Evolutionary conservation across 2,113 vertebrate genomes (phyloP), one percentile per base, ranked within the genome.

Genomic region (Cynoglossus semilaevis): DNA sequence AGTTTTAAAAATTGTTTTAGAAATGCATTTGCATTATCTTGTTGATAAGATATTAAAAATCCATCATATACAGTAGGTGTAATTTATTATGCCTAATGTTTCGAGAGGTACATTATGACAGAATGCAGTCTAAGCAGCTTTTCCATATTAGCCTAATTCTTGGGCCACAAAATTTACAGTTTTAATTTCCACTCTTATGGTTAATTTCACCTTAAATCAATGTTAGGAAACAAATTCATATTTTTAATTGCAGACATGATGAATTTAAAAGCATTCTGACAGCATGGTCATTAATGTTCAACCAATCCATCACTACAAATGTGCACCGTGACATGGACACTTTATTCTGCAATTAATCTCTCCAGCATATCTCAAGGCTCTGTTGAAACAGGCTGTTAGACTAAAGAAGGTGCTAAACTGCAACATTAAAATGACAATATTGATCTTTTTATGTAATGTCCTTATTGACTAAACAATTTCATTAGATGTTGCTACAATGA

Each of bases 401-500:
- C 85, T 57, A 85, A 84, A 84, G 84, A 87, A 49, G 14, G 76
- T 75, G 65, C 63, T 90, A 88, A 90, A 91, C 92, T 69, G 77
- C 65, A 63, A 65, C 49, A 43, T 77, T 69, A 83, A 88, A 84
- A 68, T 73, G 75, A 76, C 63, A 53, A 67, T 81, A 90, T 87
- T 76, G 80, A 85, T 81, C 54, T 70, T 59, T 69, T 78, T 42
- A 86, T 83, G 84, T 90, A 91, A 90, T 76, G 42, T 63, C 74
- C 56, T 84, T 85, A 93, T 89, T 88, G 91, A 90, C 84, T 72
- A 82, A 82, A 81, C 73, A 75, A 75, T 90, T 86, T 76, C 79
- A 85, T 85, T 71, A 58, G 54, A 81, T 84, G 83, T 58, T 83
- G 85, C 61, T 69, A 81, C 80, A 70, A 72, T 86, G 58, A 68